Evolutionary conservation across 37 sponge, comb jelly and placozoan genomes (phyloP).

Genomic region (Beroe ovata): DNA sequence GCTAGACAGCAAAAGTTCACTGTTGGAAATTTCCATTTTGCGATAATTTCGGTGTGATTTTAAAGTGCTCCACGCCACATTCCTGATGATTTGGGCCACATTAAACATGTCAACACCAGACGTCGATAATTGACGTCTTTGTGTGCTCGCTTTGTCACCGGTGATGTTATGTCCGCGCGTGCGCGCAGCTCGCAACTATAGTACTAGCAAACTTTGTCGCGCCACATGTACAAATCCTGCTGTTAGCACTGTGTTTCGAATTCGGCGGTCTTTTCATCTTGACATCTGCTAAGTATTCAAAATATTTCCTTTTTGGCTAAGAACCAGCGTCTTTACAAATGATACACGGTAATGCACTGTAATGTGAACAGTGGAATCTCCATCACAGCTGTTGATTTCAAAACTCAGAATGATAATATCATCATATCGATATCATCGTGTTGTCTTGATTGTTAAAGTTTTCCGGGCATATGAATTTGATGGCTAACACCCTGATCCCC

Average conservation of each 20-base stretch:
- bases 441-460: neutral
- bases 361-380: too few species aligned
- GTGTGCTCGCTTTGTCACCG: too few species aligned
- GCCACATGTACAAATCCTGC: neutral
- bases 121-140: too few species aligned
- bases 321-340: neutral
- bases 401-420: too few species aligned
- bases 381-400: too few species aligned
- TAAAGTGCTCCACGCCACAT: too few species aligned
- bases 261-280: slow-evolving; percentile 14
- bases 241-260: slow-evolving; percentile 10
- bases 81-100: too few species aligned
- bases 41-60: too few species aligned
- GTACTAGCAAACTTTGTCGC: slow-evolving; percentile 10
- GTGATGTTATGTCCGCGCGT: slow-evolving; percentile 26
- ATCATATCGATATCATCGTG: neutral
- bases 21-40: too few species aligned
- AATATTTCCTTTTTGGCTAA: neutral
- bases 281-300: neutral
- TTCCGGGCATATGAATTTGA: neutral
- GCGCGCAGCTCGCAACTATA: slow-evolving; percentile 10
- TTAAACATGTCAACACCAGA: too few species aligned
- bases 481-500: neutral
- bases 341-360: neutral
- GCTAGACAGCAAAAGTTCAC: too few species aligned